phyloP scores from a whole-genome alignment of 1,140 invertebrate species.

The Hypothenemus hampei region DNA sequence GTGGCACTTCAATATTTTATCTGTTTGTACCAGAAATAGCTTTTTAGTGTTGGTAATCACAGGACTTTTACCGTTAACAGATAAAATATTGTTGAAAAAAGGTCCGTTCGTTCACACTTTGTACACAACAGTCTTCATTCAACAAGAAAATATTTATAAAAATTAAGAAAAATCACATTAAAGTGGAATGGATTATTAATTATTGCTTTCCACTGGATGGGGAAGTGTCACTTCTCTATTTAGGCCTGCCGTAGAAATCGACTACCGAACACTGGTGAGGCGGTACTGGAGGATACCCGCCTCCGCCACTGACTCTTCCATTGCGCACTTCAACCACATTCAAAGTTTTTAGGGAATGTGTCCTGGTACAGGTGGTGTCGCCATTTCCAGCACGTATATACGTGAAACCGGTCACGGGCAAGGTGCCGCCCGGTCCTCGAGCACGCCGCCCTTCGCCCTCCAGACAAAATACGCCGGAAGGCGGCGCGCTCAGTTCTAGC shows the following conservation, averaged over 20 bases:
- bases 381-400: constrained; percentile 62
- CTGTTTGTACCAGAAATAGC: too few relatives aligned
- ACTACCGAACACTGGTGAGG: constrained; percentile 38
- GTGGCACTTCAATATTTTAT: too few relatives aligned
- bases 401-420: constrained; percentile 67
- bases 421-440: constrained; percentile 55
- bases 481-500: constrained; percentile 80
- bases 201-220: constrained; percentile 31
- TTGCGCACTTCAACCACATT: constrained; percentile 21
- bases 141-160: too few relatives aligned
- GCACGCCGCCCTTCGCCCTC: constrained; percentile 54
- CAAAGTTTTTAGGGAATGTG: constrained; percentile 39
- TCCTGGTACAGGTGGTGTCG: constrained; percentile 54
- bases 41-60: too few relatives aligned
- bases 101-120: too few relatives aligned
- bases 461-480: constrained; percentile 63
- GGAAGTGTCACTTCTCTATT: not conserved
- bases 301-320: too few relatives aligned
- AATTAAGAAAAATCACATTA: constrained; percentile 44
- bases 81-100: too few relatives aligned
- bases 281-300: constrained; percentile 40
- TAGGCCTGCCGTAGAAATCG: not conserved
- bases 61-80: too few relatives aligned
- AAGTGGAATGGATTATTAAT: constrained; percentile 44
- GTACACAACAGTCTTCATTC: too few relatives aligned